Conservation (phyloP, 2,888 invertebrate genomes). For the Dasysyrphus tricinctus region DNA sequence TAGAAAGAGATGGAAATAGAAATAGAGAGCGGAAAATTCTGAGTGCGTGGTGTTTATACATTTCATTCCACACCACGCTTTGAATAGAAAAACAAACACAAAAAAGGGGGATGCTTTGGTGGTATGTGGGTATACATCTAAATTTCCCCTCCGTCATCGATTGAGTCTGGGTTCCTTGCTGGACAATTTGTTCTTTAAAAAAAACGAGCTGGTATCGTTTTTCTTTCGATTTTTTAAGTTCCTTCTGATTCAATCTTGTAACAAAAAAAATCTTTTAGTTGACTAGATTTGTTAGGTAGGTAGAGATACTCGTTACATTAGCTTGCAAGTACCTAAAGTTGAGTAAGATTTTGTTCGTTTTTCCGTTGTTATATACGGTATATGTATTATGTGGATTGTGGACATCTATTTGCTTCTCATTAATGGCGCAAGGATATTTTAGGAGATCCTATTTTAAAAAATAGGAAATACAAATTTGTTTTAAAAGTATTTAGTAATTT, state of each 20-base stretch:
- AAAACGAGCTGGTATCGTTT: slow-evolving; percentile 18
- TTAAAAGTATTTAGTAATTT: too few relatives aligned
- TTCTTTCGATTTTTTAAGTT: slow-evolving; percentile 36
- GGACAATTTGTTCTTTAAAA: slow-evolving; percentile 4
- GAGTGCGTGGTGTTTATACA: slow-evolving; percentile 44
- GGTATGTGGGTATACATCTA: slow-evolving; percentile 23
- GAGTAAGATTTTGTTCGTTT: slow-evolving; percentile 31
- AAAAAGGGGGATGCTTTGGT: slow-evolving; percentile 56
- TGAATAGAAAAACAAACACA: slow-evolving; percentile 20
- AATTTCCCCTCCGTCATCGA: slow-evolving; percentile 67
- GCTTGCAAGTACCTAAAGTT: slow-evolving; percentile 10
- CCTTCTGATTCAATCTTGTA: too few relatives aligned
- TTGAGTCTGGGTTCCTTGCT: slow-evolving; percentile 8
- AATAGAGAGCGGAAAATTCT: slow-evolving; percentile 20
- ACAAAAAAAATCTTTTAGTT: too few relatives aligned
- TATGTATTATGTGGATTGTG: too few relatives aligned
- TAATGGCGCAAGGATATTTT: neutral
- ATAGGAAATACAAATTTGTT: too few relatives aligned
- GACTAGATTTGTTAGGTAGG: too few relatives aligned
- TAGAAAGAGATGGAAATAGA: slow-evolving; percentile 5
- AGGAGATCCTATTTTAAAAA: neutral
- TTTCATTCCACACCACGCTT: slow-evolving; percentile 21
- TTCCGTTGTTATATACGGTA: slow-evolving; percentile 18
- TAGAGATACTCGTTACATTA: neutral
- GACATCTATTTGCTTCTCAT: too few relatives aligned